These are phyloP conservation scores for Nycticebus coucang DNA, from an alignment of 2,113 vertebrate genomes.

Conservation along the genomic window DNA sequence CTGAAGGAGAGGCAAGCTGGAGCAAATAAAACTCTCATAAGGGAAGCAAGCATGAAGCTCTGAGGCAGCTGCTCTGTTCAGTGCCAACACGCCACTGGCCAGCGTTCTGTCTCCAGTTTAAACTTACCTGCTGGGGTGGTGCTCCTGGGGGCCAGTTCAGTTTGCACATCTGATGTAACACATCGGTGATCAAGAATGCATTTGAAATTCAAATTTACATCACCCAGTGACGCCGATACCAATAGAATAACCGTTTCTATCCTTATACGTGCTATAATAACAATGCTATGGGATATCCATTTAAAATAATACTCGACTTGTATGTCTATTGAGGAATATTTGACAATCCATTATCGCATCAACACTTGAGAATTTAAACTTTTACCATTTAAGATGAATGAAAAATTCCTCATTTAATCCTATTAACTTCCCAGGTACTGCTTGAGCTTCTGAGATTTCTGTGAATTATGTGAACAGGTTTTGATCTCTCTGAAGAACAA, in stretches of 20 bases:
- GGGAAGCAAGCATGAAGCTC: background rate
- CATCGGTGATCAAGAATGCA: slow-evolving; percentile 47
- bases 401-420: background rate
- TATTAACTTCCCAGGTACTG: slow-evolving; percentile 54
- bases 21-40: slow-evolving; percentile 68
- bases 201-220: slow-evolving; percentile 65
- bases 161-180: slow-evolving; percentile 9
- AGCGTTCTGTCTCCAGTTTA: slow-evolving; percentile 28
- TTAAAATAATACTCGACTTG: background rate
- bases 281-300: background rate
- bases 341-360: background rate
- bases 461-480: slow-evolving; percentile 47
- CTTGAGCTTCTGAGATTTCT: slow-evolving; percentile 38
- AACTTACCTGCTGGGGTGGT: slow-evolving; percentile 49
- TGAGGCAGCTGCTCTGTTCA: slow-evolving; percentile 26
- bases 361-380: slow-evolving; percentile 24
- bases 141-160: background rate
- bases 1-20: slow-evolving; percentile 65
- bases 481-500: slow-evolving; percentile 59
- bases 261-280: background rate
- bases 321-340: background rate
- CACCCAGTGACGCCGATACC: background rate
- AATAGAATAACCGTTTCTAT: slow-evolving; percentile 17
- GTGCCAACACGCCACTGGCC: slow-evolving; percentile 5
- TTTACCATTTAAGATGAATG: background rate